Percentiles rank a stretch among this genome's conserved stretches.
Conservation (phyloP, 2,888 invertebrate species). For the Dorcus parallelipipedus region DNA sequence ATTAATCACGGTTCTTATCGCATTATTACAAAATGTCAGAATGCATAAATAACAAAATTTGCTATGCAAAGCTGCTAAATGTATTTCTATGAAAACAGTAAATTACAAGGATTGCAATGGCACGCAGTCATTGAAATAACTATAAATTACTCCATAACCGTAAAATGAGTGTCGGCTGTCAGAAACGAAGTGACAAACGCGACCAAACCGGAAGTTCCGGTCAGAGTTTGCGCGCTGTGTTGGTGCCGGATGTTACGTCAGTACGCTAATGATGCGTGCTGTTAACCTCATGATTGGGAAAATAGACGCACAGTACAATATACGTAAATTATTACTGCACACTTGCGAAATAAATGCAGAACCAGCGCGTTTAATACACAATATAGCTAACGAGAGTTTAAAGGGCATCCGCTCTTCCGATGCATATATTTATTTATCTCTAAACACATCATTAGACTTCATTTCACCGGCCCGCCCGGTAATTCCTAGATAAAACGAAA, state of each 20-base stretch:
- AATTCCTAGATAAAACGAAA: background rate
- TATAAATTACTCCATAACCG: slow-evolving; percentile 35
- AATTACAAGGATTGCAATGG: background rate
- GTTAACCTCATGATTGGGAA: background rate
- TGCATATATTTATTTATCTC: background rate
- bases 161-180: slow-evolving; percentile 39
- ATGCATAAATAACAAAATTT: background rate
- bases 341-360: background rate
- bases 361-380: background rate
- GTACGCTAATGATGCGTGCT: slow-evolving; percentile 8
- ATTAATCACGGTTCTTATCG: background rate
- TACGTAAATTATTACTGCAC: background rate
- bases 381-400: background rate
- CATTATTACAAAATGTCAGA: background rate
- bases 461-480: background rate
- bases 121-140: slow-evolving; percentile 10
- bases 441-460: background rate
- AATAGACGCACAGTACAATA: background rate
- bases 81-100: background rate
- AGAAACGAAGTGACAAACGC: slow-evolving; percentile 40
- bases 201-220: slow-evolving; percentile 37
- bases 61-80: background rate
- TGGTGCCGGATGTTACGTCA: slow-evolving; percentile 38
- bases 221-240: slow-evolving; percentile 40
- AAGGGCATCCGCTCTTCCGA: background rate